A percentile compares a stretch with the other conserved stretches of the same genome.
These are phyloP conservation scores for Cranoglanis bouderius DNA, from an alignment of 2,113 vertebrate species.

Conservation along the genomic window DNA sequence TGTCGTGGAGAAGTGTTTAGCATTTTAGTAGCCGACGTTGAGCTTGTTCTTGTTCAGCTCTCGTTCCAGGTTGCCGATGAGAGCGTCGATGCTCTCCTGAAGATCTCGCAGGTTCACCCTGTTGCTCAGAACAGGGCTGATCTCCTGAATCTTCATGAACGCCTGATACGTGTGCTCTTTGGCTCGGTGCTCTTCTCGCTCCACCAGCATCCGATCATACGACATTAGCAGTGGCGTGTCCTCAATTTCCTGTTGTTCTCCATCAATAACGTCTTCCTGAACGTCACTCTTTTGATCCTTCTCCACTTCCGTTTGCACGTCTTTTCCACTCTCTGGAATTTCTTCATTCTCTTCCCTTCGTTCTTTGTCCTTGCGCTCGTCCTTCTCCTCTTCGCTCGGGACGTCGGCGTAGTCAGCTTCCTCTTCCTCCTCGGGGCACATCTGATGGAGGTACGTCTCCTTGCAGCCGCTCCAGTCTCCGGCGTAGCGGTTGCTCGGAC, in stretches of 20 bases:
- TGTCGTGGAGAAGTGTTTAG: neutral
- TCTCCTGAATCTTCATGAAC: slow-evolving; percentile 85
- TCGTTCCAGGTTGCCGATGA: slow-evolving; percentile 94
- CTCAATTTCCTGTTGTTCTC: neutral
- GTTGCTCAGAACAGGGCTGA: slow-evolving; percentile 79
- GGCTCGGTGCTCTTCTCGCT: slow-evolving; percentile 59
- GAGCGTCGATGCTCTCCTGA: slow-evolving; percentile 95
- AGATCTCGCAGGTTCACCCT: slow-evolving; percentile 91
- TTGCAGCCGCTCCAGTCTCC: slow-evolving; percentile 95
- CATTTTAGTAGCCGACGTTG: slow-evolving; percentile 79
- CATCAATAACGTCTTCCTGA: neutral
- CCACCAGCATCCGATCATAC: slow-evolving; percentile 54
- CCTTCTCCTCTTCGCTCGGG: slow-evolving; percentile 76
- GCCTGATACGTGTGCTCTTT: slow-evolving; percentile 80
- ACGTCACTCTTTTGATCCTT: slow-evolving; percentile 44
- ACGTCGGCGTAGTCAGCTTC: slow-evolving; percentile 89
- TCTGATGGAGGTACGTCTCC: slow-evolving; percentile 80
- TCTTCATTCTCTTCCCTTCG: slow-evolving; percentile 4
- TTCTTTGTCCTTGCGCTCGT: slow-evolving; percentile 58
- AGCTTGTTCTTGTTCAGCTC: slow-evolving; percentile 97
- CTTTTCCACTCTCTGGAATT: slow-evolving; percentile 47
- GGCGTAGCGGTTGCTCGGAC: slow-evolving; percentile 96
- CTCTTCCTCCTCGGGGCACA: slow-evolving; percentile 70
- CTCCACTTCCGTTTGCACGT: slow-evolving; percentile 44
- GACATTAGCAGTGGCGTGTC: slow-evolving; percentile 36